Percentiles rank a stretch among this genome's conserved stretches.
These are phyloP conservation scores for Belgica antarctica DNA, from an alignment of 2,888 invertebrate species.

Conservation along the genomic window DNA sequence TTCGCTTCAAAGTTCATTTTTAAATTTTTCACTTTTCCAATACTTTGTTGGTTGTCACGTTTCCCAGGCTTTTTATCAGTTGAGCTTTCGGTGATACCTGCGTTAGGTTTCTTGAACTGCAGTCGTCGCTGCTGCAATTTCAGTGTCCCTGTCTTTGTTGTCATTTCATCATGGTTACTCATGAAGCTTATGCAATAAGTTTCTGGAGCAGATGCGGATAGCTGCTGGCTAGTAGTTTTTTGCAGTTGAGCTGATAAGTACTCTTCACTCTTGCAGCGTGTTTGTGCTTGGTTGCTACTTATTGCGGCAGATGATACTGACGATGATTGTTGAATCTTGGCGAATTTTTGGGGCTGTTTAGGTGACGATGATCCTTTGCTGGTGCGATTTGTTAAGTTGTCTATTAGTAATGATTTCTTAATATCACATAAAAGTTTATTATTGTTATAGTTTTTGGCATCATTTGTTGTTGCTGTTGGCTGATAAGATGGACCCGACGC, in stretches of 20 bases:
- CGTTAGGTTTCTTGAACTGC: constrained; percentile 40
- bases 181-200: constrained; percentile 55
- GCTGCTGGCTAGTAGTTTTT: constrained; percentile 48
- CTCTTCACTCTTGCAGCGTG: constrained; percentile 54
- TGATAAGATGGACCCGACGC: constrained; percentile 34
- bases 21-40: constrained; percentile 77
- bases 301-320: constrained; percentile 46
- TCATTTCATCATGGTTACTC: constrained; percentile 47
- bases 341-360: constrained; percentile 35
- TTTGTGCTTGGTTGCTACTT: constrained; percentile 48
- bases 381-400: constrained; percentile 38
- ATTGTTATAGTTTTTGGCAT: constrained; percentile 29
- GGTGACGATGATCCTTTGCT: constrained; percentile 28
- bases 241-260: constrained; percentile 52
- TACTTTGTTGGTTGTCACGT: constrained; percentile 6
- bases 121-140: constrained; percentile 27
- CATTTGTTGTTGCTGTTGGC: constrained; percentile 49
- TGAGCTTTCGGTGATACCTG: background rate
- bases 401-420: constrained; percentile 42
- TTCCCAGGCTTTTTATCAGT: background rate
- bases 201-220: constrained; percentile 65
- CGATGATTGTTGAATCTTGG: constrained; percentile 44
- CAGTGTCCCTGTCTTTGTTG: constrained; percentile 46
- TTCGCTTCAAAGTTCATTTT: constrained; percentile 88
- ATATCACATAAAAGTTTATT: constrained; percentile 44